Evolutionary conservation across 2,888 invertebrate species (phyloP), one percentile per base, ranked within the genome.

Genomic region (Actias luna): DNA sequence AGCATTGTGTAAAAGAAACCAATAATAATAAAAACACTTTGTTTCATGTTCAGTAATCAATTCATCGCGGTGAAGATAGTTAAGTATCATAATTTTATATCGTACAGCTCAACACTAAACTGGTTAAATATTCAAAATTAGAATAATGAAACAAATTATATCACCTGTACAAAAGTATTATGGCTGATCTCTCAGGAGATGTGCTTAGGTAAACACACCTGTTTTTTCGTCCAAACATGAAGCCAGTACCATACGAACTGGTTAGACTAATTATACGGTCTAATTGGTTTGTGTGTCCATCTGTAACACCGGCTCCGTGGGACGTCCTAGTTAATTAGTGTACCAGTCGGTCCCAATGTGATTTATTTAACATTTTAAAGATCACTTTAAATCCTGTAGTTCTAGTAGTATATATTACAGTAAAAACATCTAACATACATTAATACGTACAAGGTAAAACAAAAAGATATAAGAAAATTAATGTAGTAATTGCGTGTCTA

Each of bases 181-280:
- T 16, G 29, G 29, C n/a, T n/a, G 1, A 29, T 29, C 29, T 55
- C 29, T 55, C 55, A 29, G 5, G 55, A 29, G 29, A 27, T 29
- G 3, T 29, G 29, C 5, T 16, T 55, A n/a, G 29, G 29, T 18
- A 29, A 8, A 55, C 27, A 12, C 52, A 55, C n/a, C 55, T 55
- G 55, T 55, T 58, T 62, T 63, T 59, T 63, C 8, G 50, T 31
- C 39, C 59, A 52, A 59, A 59, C 59, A 52, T 67, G 72, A 64
- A 68, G 62, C 69, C 69, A 66, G 70, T 70, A 69, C 69, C 73
- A 74, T 76, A 75, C 75, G 75, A 77, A 70, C 75, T 77, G 79
- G 84, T 81, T 81, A 80, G 84, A 87, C 88, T 91, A 91, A 92
- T 91, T 90, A 90, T 85, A 89, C 87, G 89, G 83, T 87, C 84